Evolutionary conservation across 2,797 vertebrate species (phyloP).

Genomic region (Eleutherodactylus coqui): DNA sequence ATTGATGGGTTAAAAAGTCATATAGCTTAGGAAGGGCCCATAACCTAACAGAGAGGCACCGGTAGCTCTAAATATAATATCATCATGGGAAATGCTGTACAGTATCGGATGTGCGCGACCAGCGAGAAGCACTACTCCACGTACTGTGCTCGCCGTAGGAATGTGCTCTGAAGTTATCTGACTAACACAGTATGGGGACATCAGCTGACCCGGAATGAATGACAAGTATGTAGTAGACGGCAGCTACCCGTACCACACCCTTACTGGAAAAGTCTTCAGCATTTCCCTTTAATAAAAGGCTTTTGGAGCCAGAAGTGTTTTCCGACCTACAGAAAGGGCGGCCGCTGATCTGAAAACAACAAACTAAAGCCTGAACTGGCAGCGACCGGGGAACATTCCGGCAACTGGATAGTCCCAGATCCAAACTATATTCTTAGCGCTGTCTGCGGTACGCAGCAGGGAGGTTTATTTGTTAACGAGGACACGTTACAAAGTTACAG

Average conservation of each 20-base stretch:
- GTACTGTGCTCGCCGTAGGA: not conserved
- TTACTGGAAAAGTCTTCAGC: not conserved
- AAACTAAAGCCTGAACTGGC: conserved; percentile 57
- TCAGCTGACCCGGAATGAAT: not conserved
- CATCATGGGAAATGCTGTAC: too few species aligned
- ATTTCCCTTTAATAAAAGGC: conserved; percentile 1
- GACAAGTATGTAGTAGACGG: not conserved
- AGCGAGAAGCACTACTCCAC: not conserved
- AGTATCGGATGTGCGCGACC: too few species aligned
- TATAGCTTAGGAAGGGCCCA: too few species aligned
- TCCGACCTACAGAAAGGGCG: conserved; percentile 5
- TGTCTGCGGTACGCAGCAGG: not conserved
- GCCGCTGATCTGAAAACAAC: not conserved
- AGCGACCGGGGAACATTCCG: conserved; percentile 14
- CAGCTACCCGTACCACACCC: not conserved
- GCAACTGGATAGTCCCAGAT: not conserved
- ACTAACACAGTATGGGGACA: not conserved
- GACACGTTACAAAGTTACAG: not conserved
- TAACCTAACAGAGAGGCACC: too few species aligned
- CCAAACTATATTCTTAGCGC: conserved; percentile 1
- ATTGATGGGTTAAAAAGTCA: too few species aligned
- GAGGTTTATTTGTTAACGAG: not conserved
- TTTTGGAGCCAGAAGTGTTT: not conserved
- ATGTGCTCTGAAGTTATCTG: not conserved
- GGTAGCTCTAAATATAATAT: too few species aligned